A percentile compares a stretch with the other conserved stretches of the same genome.
Evolutionary conservation across 2,888 invertebrate species (phyloP).

Genomic region (Epirrhoe tristata): DNA sequence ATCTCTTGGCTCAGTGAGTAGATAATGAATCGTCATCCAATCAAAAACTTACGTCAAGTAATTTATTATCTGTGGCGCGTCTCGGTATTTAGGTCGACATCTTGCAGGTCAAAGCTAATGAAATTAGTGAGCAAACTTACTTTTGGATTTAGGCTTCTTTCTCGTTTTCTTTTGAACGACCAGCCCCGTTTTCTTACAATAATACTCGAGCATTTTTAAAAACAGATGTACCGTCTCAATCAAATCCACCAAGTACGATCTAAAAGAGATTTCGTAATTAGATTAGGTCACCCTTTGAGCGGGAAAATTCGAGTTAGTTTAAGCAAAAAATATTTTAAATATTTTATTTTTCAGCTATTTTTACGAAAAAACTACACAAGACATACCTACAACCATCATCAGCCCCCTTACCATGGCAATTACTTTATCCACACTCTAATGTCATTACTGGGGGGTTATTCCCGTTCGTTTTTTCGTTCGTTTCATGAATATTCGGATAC

Average conservation of each 20-base stretch:
- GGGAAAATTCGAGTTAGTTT: slow-evolving; percentile 13
- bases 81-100: slow-evolving; percentile 34
- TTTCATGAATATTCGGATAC: no score
- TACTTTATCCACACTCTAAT: no score
- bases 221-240: slow-evolving; percentile 96
- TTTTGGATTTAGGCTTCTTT: slow-evolving; percentile 79
- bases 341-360: background rate
- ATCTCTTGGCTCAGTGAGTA: slow-evolving; percentile 32
- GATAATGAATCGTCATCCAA: slow-evolving; percentile 42
- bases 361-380: background rate
- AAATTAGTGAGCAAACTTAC: slow-evolving; percentile 62
- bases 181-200: slow-evolving; percentile 86
- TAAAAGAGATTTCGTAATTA: slow-evolving; percentile 61
- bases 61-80: slow-evolving; percentile 38
- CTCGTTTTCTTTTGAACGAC: slow-evolving; percentile 89
- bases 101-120: slow-evolving; percentile 35
- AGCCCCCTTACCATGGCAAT: no score
- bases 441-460: no score
- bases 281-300: slow-evolving; percentile 16
- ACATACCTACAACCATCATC: no score
- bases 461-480: no score
- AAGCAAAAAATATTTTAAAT: slow-evolving; percentile 2
- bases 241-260: slow-evolving; percentile 93
- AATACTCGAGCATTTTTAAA: slow-evolving; percentile 94
- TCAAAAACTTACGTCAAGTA: slow-evolving; percentile 44